Base-by-base conservation (phyloP, 2,888 invertebrate genomes). In the Drymonia ruficornis region DNA sequence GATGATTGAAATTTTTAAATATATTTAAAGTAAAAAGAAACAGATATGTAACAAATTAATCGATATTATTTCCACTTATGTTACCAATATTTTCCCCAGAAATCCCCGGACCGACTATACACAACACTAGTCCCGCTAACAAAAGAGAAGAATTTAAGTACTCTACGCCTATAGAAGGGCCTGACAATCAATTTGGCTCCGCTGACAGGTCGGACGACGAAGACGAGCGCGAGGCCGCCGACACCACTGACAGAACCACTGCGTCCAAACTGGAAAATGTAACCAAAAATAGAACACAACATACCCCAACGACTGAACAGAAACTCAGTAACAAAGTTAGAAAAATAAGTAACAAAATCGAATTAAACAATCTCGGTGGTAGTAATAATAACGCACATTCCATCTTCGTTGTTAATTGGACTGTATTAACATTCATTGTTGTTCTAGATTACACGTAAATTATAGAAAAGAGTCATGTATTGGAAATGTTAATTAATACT, bases 181-280 rank as follows among this genome's bases (percentile, higher is more conserved):
- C 95, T 63, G 95, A 95, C 79, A 94, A 96, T 72, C 95, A 95
- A 72, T 95, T 94, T 63, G 96, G 95, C 23, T 96, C 96, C 13
- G 96, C 96, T 28, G 96, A 96, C 80, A 94, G 94, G 65, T 95
- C 95, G 60, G 94, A 95, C 70, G 95, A 96, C 65, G 94, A 94
- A 73, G 94, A 94, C 50, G 91, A 91, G 40, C 81, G 71, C 29
- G 87, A 87, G 53, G 50, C 65, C 9, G 68, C 63, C n/a, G 82
- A 82, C 46, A 61, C 62, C 18, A 61, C 69, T 16, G 63, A 69
- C 43, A 70, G 60, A 59, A 64, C 61, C 61, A 70, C 59, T 53
- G 50, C 55, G 56, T 67, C 65, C 56, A 70, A 64, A 70, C 53
- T 62, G 9, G 74, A 71, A 61, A 82, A 78, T 63, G 72, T 72